Percentiles rank a stretch among this genome's conserved stretches.
Evolutionary conservation across 2,797 vertebrate genomes (phyloP).

Genomic region (Gobionotothen gibberifrons): DNA sequence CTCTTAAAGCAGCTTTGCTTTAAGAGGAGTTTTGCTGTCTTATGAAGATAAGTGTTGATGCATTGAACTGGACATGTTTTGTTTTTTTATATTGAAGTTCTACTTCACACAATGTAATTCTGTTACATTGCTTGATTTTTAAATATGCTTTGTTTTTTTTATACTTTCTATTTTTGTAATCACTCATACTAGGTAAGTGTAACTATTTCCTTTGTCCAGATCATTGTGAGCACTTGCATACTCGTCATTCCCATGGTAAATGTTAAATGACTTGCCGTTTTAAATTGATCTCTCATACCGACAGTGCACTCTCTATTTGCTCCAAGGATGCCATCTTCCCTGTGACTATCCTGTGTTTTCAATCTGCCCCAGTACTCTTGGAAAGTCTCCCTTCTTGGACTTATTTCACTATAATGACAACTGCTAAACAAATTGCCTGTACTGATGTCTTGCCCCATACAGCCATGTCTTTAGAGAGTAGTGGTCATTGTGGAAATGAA

Average conservation of each 20-base stretch:
- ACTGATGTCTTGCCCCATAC: conserved; percentile 50
- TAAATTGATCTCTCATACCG: conserved; percentile 55
- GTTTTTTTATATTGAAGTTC: too few relatives aligned
- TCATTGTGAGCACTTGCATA: conserved; percentile 77
- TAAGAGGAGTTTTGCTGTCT: conserved; percentile 54
- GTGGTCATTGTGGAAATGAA: conserved; percentile 66
- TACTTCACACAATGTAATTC: neutral
- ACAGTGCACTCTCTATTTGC: conserved; percentile 33
- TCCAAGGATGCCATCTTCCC: conserved; percentile 53
- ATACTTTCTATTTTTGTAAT: conserved; percentile 15
- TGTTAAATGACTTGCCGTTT: conserved; percentile 59
- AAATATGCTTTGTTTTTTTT: neutral
- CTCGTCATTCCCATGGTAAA: conserved; percentile 31
- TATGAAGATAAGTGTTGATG: conserved; percentile 58
- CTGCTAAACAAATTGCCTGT: conserved; percentile 55
- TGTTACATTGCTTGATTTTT: conserved; percentile 13
- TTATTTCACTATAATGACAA: conserved; percentile 51
- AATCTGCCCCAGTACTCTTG: conserved; percentile 48
- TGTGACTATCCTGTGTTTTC: conserved; percentile 44
- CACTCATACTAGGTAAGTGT: neutral
- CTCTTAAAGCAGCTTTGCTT: conserved; percentile 64
- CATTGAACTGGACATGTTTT: conserved; percentile 79
- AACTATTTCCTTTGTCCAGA: conserved; percentile 72
- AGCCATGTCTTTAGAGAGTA: conserved; percentile 39
- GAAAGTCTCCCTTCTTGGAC: conserved; percentile 40